Evolutionary conservation across 2,888 invertebrate species (phyloP).

Genomic region (Cheilosia scutellata): DNA sequence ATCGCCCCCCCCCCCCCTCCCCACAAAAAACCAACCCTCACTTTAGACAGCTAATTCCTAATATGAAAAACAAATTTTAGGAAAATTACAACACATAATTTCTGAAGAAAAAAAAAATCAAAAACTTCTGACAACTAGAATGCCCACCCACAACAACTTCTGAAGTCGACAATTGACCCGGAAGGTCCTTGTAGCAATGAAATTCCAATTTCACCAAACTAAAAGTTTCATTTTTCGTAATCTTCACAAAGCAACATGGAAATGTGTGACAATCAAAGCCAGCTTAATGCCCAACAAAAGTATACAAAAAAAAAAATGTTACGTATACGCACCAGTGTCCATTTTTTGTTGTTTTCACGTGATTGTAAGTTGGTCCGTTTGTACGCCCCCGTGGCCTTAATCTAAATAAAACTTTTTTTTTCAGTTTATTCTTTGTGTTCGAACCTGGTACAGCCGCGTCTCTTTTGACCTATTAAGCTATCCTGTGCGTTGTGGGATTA

Average conservation of each 20-base stretch:
- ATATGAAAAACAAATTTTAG: constrained; percentile 19
- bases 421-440: neutral
- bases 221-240: constrained; percentile 16
- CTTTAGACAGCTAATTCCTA: neutral
- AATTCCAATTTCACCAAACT: constrained; percentile 30
- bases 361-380: constrained; percentile 10
- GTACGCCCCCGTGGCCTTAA: constrained; percentile 5
- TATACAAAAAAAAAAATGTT: constrained; percentile 24
- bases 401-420: constrained; percentile 31
- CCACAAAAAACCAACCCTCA: too few species aligned
- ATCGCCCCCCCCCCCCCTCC: too few species aligned
- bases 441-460: neutral
- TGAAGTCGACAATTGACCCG: constrained; percentile 48
- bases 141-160: constrained; percentile 6
- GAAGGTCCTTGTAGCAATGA: constrained; percentile 33
- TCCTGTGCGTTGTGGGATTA: constrained; percentile 1
- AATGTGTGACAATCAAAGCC: constrained; percentile 34
- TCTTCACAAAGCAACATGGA: constrained; percentile 27
- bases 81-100: constrained; percentile 17
- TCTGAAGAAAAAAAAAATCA: constrained; percentile 10
- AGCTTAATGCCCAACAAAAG: neutral
- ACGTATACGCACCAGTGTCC: constrained; percentile 30
- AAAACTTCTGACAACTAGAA: constrained; percentile 26
- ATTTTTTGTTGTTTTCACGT: neutral
- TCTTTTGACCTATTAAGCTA: constrained; percentile 44